These are phyloP conservation scores for Hemicentrotus pulcherrimus DNA, from an alignment of 35 echinoderm and acorn worm genomes.

Conservation along the genomic window DNA sequence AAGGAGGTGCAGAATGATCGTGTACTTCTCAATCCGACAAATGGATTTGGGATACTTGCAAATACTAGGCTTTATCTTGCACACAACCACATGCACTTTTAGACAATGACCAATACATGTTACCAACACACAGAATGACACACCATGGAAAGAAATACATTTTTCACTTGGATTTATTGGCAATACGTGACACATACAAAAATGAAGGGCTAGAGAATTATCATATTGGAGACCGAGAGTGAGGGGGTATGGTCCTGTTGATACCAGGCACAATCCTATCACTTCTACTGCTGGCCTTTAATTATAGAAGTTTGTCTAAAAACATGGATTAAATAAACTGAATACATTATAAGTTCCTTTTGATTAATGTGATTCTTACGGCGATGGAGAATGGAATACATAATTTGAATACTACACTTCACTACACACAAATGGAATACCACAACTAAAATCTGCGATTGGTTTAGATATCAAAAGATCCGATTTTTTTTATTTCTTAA, in stretches of 20 bases:
- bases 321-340: neutral
- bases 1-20: too few species aligned
- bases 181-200: conserved; percentile 51
- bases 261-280: conserved; percentile 31
- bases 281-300: neutral
- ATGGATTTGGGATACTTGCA: too few species aligned
- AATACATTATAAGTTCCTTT: conserved; percentile 5
- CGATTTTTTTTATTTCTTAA: neutral
- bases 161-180: conserved; percentile 55
- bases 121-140: neutral
- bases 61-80: too few species aligned
- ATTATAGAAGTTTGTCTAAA: neutral
- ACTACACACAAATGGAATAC: conserved; percentile 30
- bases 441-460: neutral
- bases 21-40: too few species aligned
- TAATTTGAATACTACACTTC: conserved; percentile 29
- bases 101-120: neutral
- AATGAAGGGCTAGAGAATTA: neutral
- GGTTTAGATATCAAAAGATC: conserved; percentile 5
- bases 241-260: neutral
- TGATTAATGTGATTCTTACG: neutral
- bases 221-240: neutral
- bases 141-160: neutral
- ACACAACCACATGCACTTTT: too few species aligned
- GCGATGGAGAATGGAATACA: conserved; percentile 20